Percentiles rank a stretch among this genome's conserved stretches.
phyloP scores from a whole-genome alignment of 1,140 invertebrate genomes.

The Mercenaria mercenaria region DNA sequence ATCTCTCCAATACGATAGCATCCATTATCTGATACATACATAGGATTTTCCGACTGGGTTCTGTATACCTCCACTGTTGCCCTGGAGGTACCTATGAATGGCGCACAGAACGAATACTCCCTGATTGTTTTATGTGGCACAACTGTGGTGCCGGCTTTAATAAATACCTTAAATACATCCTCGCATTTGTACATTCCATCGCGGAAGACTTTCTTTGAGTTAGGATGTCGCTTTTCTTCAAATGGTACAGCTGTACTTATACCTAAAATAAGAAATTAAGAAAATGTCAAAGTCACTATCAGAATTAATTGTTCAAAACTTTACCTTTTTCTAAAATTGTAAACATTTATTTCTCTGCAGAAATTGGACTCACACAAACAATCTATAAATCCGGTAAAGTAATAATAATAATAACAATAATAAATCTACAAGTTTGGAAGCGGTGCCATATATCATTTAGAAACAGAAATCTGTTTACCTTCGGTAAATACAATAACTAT shows the following conservation, averaged over 20 bases:
- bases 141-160: background rate
- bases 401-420: too few species aligned
- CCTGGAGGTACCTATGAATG: background rate
- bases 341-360: background rate
- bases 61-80: constrained; percentile 24
- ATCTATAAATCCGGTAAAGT: too few species aligned
- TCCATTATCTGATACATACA: background rate
- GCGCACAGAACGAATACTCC: background rate
- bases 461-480: too few species aligned
- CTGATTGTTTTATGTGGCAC: background rate
- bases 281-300: too few species aligned
- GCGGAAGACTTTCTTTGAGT: background rate
- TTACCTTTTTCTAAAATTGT: too few species aligned
- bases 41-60: background rate
- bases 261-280: background rate
- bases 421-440: too few species aligned
- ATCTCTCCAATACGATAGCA: constrained; percentile 5
- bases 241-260: constrained; percentile 33
- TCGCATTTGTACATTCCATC: constrained; percentile 36
- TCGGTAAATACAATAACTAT: too few species aligned
- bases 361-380: background rate
- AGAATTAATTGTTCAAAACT: background rate
- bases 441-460: too few species aligned
- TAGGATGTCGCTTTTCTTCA: background rate
- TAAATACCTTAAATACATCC: constrained; percentile 22